These are phyloP conservation scores for Stictocephala bisonia DNA, from an alignment of 2,888 invertebrate genomes.

Conservation along the genomic window DNA sequence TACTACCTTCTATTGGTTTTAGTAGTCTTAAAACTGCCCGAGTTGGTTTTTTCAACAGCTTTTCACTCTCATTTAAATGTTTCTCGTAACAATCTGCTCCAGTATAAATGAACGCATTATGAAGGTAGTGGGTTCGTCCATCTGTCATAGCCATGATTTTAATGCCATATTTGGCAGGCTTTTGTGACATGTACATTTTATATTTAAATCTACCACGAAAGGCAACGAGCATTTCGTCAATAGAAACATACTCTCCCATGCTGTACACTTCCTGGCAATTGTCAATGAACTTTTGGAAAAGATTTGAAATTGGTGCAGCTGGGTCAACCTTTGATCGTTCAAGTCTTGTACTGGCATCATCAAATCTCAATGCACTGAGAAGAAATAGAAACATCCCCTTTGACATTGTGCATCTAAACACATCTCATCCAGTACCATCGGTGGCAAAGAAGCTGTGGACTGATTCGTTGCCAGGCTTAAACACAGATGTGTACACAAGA, in stretches of 20 bases:
- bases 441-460: not conserved
- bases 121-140: not conserved
- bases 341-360: not conserved
- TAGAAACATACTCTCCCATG: not conserved
- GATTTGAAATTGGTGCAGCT: too few species aligned
- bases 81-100: slow-evolving; percentile 24
- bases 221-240: slow-evolving; percentile 26
- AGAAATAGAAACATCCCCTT: not conserved
- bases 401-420: not conserved
- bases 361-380: not conserved
- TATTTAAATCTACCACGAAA: slow-evolving; percentile 2
- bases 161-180: slow-evolving; percentile 28
- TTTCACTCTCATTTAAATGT: slow-evolving; percentile 4
- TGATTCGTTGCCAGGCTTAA: too few species aligned
- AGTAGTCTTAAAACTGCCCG: slow-evolving; percentile 57
- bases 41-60: slow-evolving; percentile 57
- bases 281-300: slow-evolving; percentile 18
- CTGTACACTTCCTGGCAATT: not conserved
- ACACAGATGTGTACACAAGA: not conserved
- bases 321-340: not conserved
- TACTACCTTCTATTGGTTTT: slow-evolving; percentile 57
- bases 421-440: not conserved
- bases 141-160: slow-evolving; percentile 22
- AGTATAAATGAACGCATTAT: slow-evolving; percentile 20
- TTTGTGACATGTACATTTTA: slow-evolving; percentile 43